A percentile compares a stretch with the other conserved stretches of the same genome.
Evolutionary conservation across 1,140 invertebrate species (phyloP).

Genomic region (Drosophila pandora): DNA sequence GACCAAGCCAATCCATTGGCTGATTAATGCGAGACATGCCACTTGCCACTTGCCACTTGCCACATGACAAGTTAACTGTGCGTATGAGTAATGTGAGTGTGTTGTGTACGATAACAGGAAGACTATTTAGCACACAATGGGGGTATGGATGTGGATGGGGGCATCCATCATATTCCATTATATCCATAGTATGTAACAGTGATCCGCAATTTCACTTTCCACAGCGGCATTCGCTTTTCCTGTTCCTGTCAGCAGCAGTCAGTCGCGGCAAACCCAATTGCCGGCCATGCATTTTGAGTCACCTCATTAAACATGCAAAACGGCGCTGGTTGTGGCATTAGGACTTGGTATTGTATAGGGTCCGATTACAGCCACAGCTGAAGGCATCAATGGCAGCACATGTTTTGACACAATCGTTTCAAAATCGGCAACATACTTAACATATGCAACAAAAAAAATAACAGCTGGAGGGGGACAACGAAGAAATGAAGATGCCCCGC

Average conservation of each 20-base stretch:
- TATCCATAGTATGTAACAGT: slow-evolving; percentile 48
- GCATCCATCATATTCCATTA: slow-evolving; percentile 8
- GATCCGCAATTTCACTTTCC: slow-evolving; percentile 73
- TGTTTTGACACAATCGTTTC: slow-evolving; percentile 57
- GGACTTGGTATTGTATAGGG: background rate
- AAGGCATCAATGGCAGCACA: slow-evolving; percentile 42
- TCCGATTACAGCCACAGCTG: slow-evolving; percentile 41
- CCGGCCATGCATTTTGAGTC: slow-evolving; percentile 65
- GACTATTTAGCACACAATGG: slow-evolving; percentile 76
- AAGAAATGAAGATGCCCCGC: slow-evolving; percentile 38
- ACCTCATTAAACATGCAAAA: slow-evolving; percentile 76
- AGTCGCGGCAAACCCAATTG: slow-evolving; percentile 39
- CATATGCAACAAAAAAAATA: slow-evolving; percentile 10
- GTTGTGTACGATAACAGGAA: slow-evolving; percentile 56
- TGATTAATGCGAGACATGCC: slow-evolving; percentile 26
- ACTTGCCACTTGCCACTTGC: slow-evolving; percentile 34
- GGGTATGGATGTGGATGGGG: background rate
- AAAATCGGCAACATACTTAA: slow-evolving; percentile 36
- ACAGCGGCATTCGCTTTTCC: slow-evolving; percentile 48
- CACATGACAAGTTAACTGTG: slow-evolving; percentile 65
- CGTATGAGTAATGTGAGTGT: slow-evolving; percentile 74
- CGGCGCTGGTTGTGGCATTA: slow-evolving; percentile 5
- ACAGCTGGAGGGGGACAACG: background rate
- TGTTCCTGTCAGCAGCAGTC: slow-evolving; percentile 42
- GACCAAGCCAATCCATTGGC: slow-evolving; percentile 8